These are phyloP conservation scores for Spinus olivaceus DNA, from an alignment of 2,797 vertebrate genomes.

Conservation along the genomic window DNA sequence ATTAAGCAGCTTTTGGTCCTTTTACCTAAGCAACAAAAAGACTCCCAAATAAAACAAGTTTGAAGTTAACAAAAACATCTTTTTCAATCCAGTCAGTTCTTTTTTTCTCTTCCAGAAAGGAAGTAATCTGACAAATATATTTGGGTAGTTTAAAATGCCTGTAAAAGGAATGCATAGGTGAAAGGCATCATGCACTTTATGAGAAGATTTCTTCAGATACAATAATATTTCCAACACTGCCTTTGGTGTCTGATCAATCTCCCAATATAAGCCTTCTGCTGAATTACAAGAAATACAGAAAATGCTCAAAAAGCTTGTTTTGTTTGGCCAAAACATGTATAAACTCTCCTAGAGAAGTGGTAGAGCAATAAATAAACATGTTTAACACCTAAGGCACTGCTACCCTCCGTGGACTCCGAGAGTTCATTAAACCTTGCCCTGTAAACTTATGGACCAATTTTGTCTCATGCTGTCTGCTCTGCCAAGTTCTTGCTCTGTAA, in stretches of 20 bases:
- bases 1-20: neutral
- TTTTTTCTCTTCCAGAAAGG: neutral
- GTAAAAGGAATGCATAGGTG: neutral
- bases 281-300: neutral
- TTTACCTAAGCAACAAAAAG: neutral
- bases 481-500: slow-evolving; percentile 46
- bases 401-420: neutral
- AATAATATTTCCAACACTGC: neutral
- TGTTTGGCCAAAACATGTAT: neutral
- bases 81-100: neutral
- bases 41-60: neutral
- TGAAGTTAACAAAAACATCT: neutral
- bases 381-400: slow-evolving; percentile 36
- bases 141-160: neutral
- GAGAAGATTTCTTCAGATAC: neutral
- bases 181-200: neutral
- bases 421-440: slow-evolving; percentile 68
- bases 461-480: slow-evolving; percentile 21
- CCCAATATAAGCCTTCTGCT: neutral
- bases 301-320: neutral
- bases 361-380: slow-evolving; percentile 40
- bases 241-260: neutral
- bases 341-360: neutral
- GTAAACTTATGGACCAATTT: slow-evolving; percentile 50
- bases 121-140: neutral